Conservation (phyloP, 2,113 vertebrate genomes). For the Psammodynastes pulverulentus region DNA sequence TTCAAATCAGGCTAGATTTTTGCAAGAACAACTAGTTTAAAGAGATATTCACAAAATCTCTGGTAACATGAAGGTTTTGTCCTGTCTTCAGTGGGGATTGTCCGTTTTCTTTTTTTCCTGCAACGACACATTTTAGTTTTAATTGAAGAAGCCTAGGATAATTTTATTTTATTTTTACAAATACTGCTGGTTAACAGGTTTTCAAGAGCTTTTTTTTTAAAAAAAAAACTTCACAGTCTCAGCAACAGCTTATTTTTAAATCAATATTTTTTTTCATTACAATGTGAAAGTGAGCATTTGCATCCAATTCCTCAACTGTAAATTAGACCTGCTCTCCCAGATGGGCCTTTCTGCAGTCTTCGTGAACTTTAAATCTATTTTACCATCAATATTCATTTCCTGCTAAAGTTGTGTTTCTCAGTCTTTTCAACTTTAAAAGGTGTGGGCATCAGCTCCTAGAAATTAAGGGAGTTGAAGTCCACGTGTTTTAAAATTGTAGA, state of each 20-base stretch:
- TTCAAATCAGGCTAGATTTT: constrained; percentile 6
- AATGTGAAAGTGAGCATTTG: not conserved
- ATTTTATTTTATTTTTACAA: not conserved
- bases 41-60: not conserved
- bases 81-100: not conserved
- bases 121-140: constrained; percentile 8
- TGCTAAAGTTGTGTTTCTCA: not conserved
- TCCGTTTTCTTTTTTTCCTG: constrained; percentile 16
- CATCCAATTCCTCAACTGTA: not conserved
- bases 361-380: not conserved
- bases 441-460: not conserved
- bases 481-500: not conserved
- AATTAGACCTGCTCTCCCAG: not conserved
- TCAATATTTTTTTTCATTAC: not conserved
- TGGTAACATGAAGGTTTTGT: not conserved
- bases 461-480: not conserved
- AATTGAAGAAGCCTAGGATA: not conserved
- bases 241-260: not conserved
- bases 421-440: not conserved
- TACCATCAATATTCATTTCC: not conserved
- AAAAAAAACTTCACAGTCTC: not conserved
- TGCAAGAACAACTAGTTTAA: not conserved
- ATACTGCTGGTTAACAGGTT: not conserved
- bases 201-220: not conserved
- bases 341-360: not conserved